Evolutionary conservation across 2,888 invertebrate genomes (phyloP).

Genomic region (Pasiphila rectangulata): DNA sequence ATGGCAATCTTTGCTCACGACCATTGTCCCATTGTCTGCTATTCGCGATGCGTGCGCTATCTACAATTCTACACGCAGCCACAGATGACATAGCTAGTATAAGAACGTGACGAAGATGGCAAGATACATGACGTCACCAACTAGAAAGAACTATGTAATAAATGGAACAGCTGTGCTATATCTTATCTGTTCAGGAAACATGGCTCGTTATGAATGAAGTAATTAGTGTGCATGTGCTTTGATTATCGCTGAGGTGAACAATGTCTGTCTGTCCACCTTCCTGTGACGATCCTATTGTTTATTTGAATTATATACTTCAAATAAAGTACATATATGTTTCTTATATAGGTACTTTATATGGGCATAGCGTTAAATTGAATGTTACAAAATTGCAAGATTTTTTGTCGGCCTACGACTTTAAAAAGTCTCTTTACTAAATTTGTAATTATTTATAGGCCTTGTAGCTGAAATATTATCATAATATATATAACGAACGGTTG

Average conservation of each 20-base stretch:
- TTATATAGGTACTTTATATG: too few species aligned
- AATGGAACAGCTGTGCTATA: conserved; percentile 8
- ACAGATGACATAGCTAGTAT: conserved; percentile 35
- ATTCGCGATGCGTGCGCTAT: conserved; percentile 50
- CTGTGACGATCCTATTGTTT: too few species aligned
- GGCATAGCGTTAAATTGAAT: too few species aligned
- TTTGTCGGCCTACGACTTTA: too few species aligned
- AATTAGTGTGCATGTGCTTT: not conserved
- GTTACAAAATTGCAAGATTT: too few species aligned
- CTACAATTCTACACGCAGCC: conserved; percentile 64
- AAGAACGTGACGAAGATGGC: conserved; percentile 66
- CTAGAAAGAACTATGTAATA: conserved; percentile 13
- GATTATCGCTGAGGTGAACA: not conserved
- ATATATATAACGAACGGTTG: too few species aligned
- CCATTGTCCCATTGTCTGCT: conserved; percentile 49
- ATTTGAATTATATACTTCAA: too few species aligned
- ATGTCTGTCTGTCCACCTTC: too few species aligned
- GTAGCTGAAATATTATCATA: too few species aligned
- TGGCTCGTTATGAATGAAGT: not conserved
- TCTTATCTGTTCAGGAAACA: conserved; percentile 12
- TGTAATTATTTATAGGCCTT: too few species aligned
- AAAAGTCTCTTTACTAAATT: too few species aligned
- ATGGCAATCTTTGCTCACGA: conserved; percentile 44
- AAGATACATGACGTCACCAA: conserved; percentile 52
- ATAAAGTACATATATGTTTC: too few species aligned